A percentile compares a stretch with the other conserved stretches of the same genome.
Conservation (phyloP, 92 coral and sea anemone species). For the Zoanthus sociatus region DNA sequence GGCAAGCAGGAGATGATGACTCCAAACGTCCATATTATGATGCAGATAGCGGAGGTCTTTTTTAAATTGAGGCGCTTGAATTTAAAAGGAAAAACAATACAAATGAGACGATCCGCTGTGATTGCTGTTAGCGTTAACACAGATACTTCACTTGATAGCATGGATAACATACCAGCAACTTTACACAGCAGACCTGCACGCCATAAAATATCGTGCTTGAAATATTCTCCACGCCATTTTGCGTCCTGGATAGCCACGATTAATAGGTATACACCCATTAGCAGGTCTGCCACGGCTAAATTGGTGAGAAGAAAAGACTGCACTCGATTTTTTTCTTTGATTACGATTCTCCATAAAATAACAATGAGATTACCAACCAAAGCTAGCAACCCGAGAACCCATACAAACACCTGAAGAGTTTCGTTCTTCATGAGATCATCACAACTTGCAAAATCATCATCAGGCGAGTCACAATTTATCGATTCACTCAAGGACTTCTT, state of each 20-base stretch:
- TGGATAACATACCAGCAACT: slow-evolving; percentile 58
- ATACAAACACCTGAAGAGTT: slow-evolving; percentile 43
- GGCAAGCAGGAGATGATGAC: slow-evolving; percentile 45
- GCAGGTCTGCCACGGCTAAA: slow-evolving; percentile 66
- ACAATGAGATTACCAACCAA: slow-evolving; percentile 58
- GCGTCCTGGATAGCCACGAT: slow-evolving; percentile 58
- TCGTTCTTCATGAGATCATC: slow-evolving; percentile 62
- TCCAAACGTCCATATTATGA: slow-evolving; percentile 51
- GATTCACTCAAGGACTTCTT: slow-evolving; percentile 8
- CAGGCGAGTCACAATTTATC: slow-evolving; percentile 23
- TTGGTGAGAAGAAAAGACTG: slow-evolving; percentile 66
- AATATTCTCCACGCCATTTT: slow-evolving; percentile 61
- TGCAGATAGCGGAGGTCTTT: background rate
- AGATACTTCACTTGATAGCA: slow-evolving; percentile 64
- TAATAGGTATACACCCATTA: slow-evolving; percentile 71
- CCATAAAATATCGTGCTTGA: slow-evolving; percentile 59
- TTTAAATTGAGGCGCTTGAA: slow-evolving; percentile 35
- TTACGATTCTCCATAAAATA: slow-evolving; percentile 25
- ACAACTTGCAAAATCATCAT: slow-evolving; percentile 59
- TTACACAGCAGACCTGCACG: slow-evolving; percentile 48
- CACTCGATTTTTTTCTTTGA: slow-evolving; percentile 47
- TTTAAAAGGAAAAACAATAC: slow-evolving; percentile 53
- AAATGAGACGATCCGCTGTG: slow-evolving; percentile 63
- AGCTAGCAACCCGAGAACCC: slow-evolving; percentile 65
- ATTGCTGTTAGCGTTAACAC: slow-evolving; percentile 57